Conservation (phyloP, 2,113 vertebrate genomes). For the Archocentrus centrarchus region DNA sequence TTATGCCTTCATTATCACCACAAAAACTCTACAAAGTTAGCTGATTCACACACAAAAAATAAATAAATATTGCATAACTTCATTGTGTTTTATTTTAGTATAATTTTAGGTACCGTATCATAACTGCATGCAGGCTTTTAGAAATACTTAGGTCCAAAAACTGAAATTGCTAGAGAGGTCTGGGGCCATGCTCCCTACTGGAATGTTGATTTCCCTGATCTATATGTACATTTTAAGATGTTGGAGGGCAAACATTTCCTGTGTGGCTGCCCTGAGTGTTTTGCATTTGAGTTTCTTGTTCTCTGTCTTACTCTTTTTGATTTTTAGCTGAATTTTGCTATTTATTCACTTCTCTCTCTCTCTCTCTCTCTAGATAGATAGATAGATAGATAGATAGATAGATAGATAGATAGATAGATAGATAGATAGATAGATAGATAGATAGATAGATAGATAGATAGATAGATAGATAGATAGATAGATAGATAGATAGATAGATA, state of each 20-base stretch:
- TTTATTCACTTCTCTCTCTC: neutral
- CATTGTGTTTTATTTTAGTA: neutral
- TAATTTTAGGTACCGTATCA: neutral
- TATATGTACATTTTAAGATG: neutral
- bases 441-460: too few relatives aligned
- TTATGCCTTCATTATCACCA: slow-evolving; percentile 18
- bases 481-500: too few relatives aligned
- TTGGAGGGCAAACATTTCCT: neutral
- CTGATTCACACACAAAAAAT: neutral
- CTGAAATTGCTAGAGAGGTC: neutral
- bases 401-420: too few relatives aligned
- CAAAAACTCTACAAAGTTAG: slow-evolving; percentile 7
- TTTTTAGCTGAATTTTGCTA: neutral
- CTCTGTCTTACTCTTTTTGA: neutral
- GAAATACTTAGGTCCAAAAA: neutral
- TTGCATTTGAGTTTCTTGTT: neutral
- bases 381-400: neutral
- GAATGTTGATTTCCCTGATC: neutral
- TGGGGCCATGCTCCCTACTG: neutral
- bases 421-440: too few relatives aligned
- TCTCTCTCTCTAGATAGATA: neutral
- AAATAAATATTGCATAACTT: neutral
- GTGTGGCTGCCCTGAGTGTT: neutral
- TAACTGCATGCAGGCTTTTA: neutral
- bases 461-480: too few relatives aligned